A percentile compares a stretch with the other conserved stretches of the same genome.
Evolutionary conservation across 2,888 invertebrate genomes (phyloP).

Genomic region (Tinea pellionella): DNA sequence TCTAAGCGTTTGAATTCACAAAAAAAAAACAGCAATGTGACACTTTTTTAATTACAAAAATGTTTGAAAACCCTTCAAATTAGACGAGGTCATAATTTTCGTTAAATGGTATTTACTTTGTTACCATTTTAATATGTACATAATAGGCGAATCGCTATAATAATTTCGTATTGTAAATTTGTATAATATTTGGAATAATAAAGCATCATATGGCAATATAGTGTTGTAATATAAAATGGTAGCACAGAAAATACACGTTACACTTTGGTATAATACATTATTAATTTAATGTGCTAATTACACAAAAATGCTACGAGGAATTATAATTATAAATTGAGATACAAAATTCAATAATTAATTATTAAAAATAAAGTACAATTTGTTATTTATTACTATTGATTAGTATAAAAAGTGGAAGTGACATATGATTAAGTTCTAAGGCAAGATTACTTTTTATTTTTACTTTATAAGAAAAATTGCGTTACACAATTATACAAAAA

Average conservation of each 20-base stretch:
- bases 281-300: constrained; percentile 3
- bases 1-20: no score
- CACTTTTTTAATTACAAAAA: no score
- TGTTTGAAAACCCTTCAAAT: no score
- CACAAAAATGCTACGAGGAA: constrained; percentile 3
- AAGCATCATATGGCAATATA: neutral
- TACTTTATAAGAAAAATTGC: neutral
- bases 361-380: neutral
- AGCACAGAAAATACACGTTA: neutral
- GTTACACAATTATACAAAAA: neutral
- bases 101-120: neutral
- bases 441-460: neutral
- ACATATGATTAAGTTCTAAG: neutral
- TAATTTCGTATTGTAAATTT: constrained; percentile 9
- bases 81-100: no score
- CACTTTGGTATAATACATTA: constrained; percentile 6
- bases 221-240: neutral
- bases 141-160: neutral
- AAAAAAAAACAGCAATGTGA: no score
- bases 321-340: neutral
- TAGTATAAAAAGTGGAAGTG: neutral
- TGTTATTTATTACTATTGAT: neutral
- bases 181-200: constrained; percentile 8
- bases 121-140: neutral
- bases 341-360: neutral